Conservation (phyloP, 2,797 vertebrate species). For the Hyperoplus immaculatus region DNA sequence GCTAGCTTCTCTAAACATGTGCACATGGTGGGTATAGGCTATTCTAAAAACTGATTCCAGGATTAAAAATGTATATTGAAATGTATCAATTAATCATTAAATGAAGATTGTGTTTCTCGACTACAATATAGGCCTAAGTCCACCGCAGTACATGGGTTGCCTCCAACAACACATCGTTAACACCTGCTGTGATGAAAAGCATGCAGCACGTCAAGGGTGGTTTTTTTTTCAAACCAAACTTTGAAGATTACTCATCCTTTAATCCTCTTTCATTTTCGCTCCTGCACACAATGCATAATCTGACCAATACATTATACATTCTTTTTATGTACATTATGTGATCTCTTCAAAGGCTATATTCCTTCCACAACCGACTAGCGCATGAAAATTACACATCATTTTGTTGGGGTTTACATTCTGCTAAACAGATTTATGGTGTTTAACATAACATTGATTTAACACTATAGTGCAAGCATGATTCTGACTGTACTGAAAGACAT, state of each 20-base stretch:
- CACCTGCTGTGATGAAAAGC: conserved; percentile 23
- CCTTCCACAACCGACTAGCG: neutral
- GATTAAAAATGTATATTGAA: neutral
- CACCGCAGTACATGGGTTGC: neutral
- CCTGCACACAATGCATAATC: conserved; percentile 2
- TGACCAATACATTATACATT: neutral
- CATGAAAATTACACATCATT: conserved; percentile 21
- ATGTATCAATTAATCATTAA: neutral
- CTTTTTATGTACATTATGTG: neutral
- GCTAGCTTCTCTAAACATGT: neutral
- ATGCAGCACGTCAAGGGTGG: neutral
- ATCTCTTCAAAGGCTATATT: conserved; percentile 4
- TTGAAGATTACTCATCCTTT: conserved; percentile 34
- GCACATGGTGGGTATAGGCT: neutral
- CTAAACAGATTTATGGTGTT: conserved; percentile 25
- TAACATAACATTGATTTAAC: conserved; percentile 27
- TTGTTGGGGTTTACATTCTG: neutral
- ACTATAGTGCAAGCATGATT: neutral
- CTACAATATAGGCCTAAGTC: too few relatives aligned
- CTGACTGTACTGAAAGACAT: conserved; percentile 15
- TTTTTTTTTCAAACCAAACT: neutral
- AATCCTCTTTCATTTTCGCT: conserved; percentile 15
- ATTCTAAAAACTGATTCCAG: neutral
- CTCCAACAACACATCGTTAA: neutral
- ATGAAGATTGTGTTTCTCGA: neutral